A percentile compares a stretch with the other conserved stretches of the same genome.
Conservation (phyloP, 1,140 invertebrate genomes). For the Piezodorus guildinii region DNA sequence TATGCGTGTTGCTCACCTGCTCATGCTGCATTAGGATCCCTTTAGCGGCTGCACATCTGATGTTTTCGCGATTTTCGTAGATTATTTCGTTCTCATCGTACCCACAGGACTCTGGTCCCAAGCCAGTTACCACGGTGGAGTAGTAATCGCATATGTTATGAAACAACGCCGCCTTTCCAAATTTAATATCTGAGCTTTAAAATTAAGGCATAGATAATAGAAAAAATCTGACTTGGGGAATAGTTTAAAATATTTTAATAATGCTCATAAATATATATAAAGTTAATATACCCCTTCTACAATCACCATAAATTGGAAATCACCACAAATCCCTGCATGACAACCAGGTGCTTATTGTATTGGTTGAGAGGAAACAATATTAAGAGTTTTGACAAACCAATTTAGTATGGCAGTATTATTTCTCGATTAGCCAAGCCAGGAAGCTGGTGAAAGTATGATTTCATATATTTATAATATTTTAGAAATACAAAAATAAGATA, state of each 20-base stretch:
- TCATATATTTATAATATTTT: no score
- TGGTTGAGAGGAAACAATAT: no score
- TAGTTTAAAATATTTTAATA: background rate
- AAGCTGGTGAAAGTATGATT: no score
- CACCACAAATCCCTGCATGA: no score
- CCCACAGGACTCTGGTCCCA: slow-evolving; percentile 36
- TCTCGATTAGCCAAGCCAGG: no score
- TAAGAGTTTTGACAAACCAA: no score
- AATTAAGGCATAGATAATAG: no score
- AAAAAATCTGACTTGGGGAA: background rate
- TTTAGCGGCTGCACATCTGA: slow-evolving; percentile 37
- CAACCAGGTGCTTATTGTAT: no score
- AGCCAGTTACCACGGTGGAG: slow-evolving; percentile 36
- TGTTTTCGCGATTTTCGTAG: slow-evolving; percentile 38
- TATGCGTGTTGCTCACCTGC: slow-evolving; percentile 29
- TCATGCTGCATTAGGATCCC: slow-evolving; percentile 34
- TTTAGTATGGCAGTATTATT: no score
- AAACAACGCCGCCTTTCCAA: background rate
- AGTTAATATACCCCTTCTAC: background rate
- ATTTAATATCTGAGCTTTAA: background rate
- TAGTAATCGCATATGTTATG: slow-evolving; percentile 27
- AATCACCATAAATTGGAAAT: background rate
- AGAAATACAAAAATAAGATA: no score
- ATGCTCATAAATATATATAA: background rate
- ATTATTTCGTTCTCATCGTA: slow-evolving; percentile 37